phyloP scores from a whole-genome alignment of 2,888 invertebrate species.

The Ophion obscuratus region DNA sequence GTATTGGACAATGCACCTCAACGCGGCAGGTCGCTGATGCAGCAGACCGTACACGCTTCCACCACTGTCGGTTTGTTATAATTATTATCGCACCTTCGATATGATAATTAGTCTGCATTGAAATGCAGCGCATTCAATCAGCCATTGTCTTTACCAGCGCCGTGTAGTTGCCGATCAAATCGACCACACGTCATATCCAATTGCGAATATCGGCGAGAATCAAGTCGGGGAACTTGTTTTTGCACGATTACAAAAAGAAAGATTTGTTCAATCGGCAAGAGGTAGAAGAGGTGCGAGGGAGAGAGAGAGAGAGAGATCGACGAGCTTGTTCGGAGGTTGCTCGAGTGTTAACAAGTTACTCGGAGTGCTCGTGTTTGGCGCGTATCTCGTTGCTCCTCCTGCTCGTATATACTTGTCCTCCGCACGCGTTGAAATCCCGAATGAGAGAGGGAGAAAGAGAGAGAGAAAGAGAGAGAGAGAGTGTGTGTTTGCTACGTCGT shows the following conservation, averaged over 20 bases:
- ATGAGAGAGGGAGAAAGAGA: constrained; percentile 34
- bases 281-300: not conserved
- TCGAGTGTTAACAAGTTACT: constrained; percentile 61
- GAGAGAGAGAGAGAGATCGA: constrained; percentile 9
- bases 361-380: constrained; percentile 30
- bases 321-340: constrained; percentile 52
- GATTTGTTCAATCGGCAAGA: constrained; percentile 32
- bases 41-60: too few relatives aligned
- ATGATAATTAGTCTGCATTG: too few relatives aligned
- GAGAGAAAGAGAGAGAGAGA: constrained; percentile 36
- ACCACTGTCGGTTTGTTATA: too few relatives aligned
- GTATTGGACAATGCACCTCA: too few relatives aligned
- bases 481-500: constrained; percentile 66
- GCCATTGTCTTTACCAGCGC: too few relatives aligned
- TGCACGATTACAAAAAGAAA: not conserved
- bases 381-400: constrained; percentile 41
- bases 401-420: constrained; percentile 25
- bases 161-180: too few relatives aligned
- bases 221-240: not conserved
- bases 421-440: constrained; percentile 46
- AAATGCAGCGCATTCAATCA: too few relatives aligned
- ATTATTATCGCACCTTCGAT: too few relatives aligned
- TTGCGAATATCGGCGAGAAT: too few relatives aligned
- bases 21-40: too few relatives aligned
- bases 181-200: too few relatives aligned